phyloP scores from a whole-genome alignment of 2,113 vertebrate genomes.

The Hemiscyllium ocellatum region DNA sequence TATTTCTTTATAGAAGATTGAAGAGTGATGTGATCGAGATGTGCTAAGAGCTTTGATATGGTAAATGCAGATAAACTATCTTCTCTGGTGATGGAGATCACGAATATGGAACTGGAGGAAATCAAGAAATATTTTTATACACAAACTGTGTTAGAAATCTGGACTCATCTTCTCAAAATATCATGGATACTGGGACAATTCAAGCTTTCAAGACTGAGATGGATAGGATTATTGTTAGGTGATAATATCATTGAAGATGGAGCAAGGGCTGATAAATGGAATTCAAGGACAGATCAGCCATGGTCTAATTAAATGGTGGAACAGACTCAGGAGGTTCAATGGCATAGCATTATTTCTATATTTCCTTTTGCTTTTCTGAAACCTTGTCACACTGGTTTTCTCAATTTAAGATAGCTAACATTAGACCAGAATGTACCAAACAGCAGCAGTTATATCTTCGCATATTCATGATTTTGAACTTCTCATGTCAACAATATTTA shows the following conservation, averaged over 20 bases:
- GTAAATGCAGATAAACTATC: background rate
- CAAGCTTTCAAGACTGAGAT: background rate
- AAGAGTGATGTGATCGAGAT: background rate
- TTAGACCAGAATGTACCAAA: background rate
- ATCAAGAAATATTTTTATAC: background rate
- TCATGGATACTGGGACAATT: background rate
- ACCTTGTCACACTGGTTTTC: background rate
- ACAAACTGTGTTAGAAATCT: background rate
- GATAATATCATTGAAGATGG: no score
- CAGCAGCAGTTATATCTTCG: background rate
- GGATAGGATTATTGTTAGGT: background rate
- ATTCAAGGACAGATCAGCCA: background rate
- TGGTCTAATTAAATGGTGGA: background rate
- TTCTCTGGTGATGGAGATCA: background rate
- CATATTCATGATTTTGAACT: background rate
- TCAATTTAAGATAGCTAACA: background rate
- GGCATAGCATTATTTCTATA: background rate
- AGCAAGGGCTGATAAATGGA: background rate
- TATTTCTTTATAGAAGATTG: background rate
- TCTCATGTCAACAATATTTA: background rate
- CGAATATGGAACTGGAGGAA: background rate
- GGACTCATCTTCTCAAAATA: background rate
- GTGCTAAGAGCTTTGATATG: background rate
- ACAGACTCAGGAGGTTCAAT: background rate
- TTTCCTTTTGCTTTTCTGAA: slow-evolving; percentile 10